phyloP scores from a whole-genome alignment of 1,140 invertebrate species.

The Formica selysi region DNA sequence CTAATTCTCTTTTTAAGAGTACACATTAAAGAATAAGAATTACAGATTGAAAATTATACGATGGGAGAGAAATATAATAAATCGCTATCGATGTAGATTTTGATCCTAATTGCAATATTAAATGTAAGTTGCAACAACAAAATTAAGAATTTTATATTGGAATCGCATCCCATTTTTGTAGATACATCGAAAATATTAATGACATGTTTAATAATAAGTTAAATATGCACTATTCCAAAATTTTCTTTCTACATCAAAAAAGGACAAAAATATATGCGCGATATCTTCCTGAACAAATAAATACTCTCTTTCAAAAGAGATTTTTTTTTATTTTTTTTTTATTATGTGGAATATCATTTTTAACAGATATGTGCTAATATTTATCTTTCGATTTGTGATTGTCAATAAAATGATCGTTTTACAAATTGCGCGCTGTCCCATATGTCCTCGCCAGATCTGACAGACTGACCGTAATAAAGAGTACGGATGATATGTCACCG shows the following conservation, averaged over 20 bases:
- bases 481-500: background rate
- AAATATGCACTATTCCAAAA: background rate
- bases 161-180: background rate
- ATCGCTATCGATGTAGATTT: background rate
- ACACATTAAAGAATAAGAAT: background rate
- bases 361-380: background rate
- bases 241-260: background rate
- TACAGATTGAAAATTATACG: background rate
- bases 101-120: background rate
- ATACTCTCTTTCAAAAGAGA: background rate
- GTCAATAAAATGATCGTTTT: background rate
- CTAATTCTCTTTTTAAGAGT: background rate
- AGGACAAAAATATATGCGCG: background rate
- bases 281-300: background rate
- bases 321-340: background rate
- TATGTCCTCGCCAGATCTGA: background rate
- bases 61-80: background rate
- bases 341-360: background rate
- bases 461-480: background rate
- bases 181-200: background rate
- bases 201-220: background rate
- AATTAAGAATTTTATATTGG: background rate
- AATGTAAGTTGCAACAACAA: background rate
- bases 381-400: background rate
- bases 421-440: background rate